Percentiles rank a stretch among this genome's conserved stretches.
phyloP scores from a whole-genome alignment of 2,888 invertebrate species.

The Amphipyra tragopoginis region DNA sequence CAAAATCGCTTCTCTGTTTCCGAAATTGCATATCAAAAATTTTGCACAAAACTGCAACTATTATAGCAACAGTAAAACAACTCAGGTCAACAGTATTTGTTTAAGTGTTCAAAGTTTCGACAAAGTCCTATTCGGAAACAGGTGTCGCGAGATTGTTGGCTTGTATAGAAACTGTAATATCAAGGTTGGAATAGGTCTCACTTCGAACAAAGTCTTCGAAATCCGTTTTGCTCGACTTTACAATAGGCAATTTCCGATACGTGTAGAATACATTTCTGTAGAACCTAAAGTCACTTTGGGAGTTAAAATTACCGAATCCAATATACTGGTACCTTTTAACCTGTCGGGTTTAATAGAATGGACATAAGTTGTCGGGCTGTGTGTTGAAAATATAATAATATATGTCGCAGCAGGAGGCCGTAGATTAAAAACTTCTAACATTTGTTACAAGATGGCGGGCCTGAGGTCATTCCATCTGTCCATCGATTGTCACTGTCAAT shows the following conservation, averaged over 20 bases:
- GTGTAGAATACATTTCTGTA: slow-evolving; percentile 54
- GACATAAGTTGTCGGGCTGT: no score
- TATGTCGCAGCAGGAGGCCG: no score
- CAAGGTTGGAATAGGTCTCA: slow-evolving; percentile 36
- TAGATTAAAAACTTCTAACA: no score
- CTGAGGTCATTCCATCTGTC: no score
- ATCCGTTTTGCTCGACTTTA: slow-evolving; percentile 27
- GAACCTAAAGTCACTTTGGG: slow-evolving; percentile 35
- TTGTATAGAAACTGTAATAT: slow-evolving; percentile 44
- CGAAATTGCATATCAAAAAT: slow-evolving; percentile 4
- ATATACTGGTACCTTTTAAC: no score
- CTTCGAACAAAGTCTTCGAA: slow-evolving; percentile 35
- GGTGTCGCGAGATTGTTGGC: slow-evolving; percentile 43
- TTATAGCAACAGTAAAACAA: slow-evolving; percentile 9
- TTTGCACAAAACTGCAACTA: slow-evolving; percentile 16
- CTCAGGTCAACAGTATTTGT: slow-evolving; percentile 8
- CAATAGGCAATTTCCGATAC: slow-evolving; percentile 59
- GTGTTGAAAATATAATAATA: no score
- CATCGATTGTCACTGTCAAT: no score
- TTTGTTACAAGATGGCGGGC: no score
- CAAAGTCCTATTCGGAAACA: slow-evolving; percentile 45
- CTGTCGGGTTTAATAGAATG: no score
- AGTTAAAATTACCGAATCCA: slow-evolving; percentile 24
- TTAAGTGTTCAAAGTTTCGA: slow-evolving; percentile 28
- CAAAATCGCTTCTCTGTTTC: not conserved